Percentiles rank a stretch among this genome's conserved stretches.
Conservation (phyloP, 1,140 invertebrate species). For the Cyclina sinensis region DNA sequence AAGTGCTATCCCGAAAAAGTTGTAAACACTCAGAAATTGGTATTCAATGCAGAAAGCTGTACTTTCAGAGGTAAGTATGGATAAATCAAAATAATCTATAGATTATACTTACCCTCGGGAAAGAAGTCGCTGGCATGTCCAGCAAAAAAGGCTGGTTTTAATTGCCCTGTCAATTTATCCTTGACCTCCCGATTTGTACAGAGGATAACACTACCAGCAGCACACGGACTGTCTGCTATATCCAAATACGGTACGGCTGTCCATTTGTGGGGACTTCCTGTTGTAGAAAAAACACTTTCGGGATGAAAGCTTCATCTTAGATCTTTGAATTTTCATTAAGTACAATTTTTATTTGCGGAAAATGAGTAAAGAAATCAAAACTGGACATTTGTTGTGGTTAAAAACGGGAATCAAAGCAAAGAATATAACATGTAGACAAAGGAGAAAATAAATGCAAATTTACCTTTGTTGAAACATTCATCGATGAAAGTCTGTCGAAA, state of each 20-base stretch:
- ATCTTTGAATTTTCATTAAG: no score
- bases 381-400: no score
- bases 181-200: not conserved
- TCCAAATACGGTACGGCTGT: constrained; percentile 43
- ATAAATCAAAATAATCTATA: no score
- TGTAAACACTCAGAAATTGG: no score
- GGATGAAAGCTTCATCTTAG: no score
- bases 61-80: no score
- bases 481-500: constrained; percentile 31
- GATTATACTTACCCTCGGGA: not conserved
- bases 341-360: no score
- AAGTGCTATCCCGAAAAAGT: no score
- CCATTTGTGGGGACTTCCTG: constrained; percentile 3
- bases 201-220: constrained; percentile 3
- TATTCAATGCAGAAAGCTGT: no score
- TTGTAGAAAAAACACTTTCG: not conserved
- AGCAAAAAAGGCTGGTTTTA: constrained; percentile 24
- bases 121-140: constrained; percentile 2
- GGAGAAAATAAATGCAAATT: no score
- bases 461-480: constrained; percentile 35
- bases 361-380: no score
- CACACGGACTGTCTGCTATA: constrained; percentile 39
- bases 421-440: not conserved
- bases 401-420: not conserved
- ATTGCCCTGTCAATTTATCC: not conserved